Evolutionary conservation across 2,888 invertebrate species (phyloP), one percentile per base, ranked within the genome.

Genomic region (Ormyrus labotus): DNA sequence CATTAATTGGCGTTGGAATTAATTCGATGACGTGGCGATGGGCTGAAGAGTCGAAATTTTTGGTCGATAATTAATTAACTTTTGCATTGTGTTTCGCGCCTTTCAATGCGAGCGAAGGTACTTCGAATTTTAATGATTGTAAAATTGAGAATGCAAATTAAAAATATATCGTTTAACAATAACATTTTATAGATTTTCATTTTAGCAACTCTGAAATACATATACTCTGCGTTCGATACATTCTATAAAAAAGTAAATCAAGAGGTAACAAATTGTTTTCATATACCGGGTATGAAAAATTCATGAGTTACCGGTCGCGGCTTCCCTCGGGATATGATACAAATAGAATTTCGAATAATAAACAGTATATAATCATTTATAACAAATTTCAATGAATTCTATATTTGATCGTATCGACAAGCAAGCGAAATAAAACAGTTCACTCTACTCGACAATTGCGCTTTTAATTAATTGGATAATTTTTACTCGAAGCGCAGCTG

Each of bases 311-410:
- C 61, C 53, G 61, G 13, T 51, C 34, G 57, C 6, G 9, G 48
- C 3, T 45, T 10, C 58, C 45, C 7, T 9, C 5, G 19, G 47
- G 57, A 58, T 60, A 19, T 51, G 34, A 74, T 74, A 50, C 74
- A 67, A 75, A 60, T 75, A 75, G 57, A 75, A 68, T 67, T 60
- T 68, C 4, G n/a, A 67, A 75, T 60, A 75, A 75, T 51, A 67
- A 75, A 75, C 50, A 73, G 57, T 10, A 51, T 58, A 73, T 65
- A 58, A 67, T 57, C 6, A 57, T 68, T 67, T 47, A 34, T 7
- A 7, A 75, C 60, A 60, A 58, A 51, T 61, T 72, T 34, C 45
- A 61, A 75, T 58, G 48, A 58, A 60, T 10, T 13, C 19, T 67
- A 51, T 60, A 3, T 11, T 48, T 3, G 48, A 9, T 48, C 45